Evolutionary conservation across 1,140 invertebrate species (phyloP), one percentile per base, ranked within the genome.

Genomic region (Ruditapes philippinarum): DNA sequence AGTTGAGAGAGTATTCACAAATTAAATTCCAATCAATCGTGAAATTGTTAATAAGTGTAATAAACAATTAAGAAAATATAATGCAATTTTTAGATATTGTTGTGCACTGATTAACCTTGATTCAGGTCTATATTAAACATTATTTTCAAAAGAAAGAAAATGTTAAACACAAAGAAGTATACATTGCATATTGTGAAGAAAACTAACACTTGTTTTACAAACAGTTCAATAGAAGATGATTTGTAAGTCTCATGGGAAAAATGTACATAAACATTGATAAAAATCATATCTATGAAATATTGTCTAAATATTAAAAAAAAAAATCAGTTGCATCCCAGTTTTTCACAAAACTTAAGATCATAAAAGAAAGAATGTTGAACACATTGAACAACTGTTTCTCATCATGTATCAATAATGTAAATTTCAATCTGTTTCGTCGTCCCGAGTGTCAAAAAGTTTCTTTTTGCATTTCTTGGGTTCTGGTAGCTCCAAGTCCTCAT

Each of bases 281-380:
- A n/a, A 65, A 65, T 12, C 60, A 65, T 9, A 12, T 65, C 60
- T 12, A 65, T 65, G n/a, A 31, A 65, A 65, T 9, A 65, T 65
- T 9, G n/a, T 65, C n/a, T 65, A n/a, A 12, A 65, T 12, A n/a
- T n/a, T 31, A 12, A 65, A 65, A n/a, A n/a, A n/a, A 65, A 65
- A 65, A 65, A n/a, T 25, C 60, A 65, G 60, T 65, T n/a, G n/a
- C n/a, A 65, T 65, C 9, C n/a, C 9, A 65, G 60, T 65, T 65
- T 65, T 65, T 65, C 60, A 65, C n/a, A 65, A n/a, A n/a, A n/a
- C n/a, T 65, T 65, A 65, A 65, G 60, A 65, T 65, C 31, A 65
- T 65, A 9, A 65, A 65, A 65, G 60, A 65, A 65, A 65, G n/a
- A 25, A 11, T 9, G n/a, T 65, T 65, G 60, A 65, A n/a, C 60